These are phyloP conservation scores for Aphidius gifuensis DNA, from an alignment of 1,140 invertebrate species.

Conservation along the genomic window DNA sequence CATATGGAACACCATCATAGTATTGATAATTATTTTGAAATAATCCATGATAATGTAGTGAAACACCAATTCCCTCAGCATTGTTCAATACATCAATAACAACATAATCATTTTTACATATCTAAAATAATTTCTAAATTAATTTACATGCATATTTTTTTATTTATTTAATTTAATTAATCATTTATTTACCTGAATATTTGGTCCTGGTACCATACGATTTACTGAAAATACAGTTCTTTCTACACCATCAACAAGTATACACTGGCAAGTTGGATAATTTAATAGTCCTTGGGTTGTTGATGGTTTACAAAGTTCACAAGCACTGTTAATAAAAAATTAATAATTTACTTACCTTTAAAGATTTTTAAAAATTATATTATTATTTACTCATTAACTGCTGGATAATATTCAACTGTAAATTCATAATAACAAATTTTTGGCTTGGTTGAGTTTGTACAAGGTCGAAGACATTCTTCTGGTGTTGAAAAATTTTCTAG, in stretches of 20 bases:
- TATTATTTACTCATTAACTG: conserved; percentile 31
- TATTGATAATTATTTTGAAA: conserved; percentile 38
- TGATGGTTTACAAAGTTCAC: conserved; percentile 32
- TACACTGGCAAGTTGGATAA: conserved; percentile 57
- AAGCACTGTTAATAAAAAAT: conserved; percentile 27
- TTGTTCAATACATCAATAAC: conserved; percentile 54
- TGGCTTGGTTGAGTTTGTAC: conserved; percentile 31
- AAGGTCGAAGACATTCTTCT: conserved; percentile 43
- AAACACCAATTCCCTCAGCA: conserved; percentile 19
- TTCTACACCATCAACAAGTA: conserved; percentile 58
- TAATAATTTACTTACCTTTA: not conserved
- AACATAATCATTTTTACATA: conserved; percentile 55
- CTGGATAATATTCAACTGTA: conserved; percentile 52
- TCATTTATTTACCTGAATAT: conserved; percentile 60
- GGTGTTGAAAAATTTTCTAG: conserved; percentile 11
- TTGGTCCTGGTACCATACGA: conserved; percentile 61
- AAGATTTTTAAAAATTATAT: not conserved
- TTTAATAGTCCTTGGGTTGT: conserved; percentile 36
- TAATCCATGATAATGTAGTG: conserved; percentile 43
- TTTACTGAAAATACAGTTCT: conserved; percentile 59
- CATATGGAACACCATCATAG: conserved; percentile 60
- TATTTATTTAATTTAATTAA: conserved; percentile 63
- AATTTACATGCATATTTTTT: not conserved
- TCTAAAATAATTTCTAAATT: conserved; percentile 24
- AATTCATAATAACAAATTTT: conserved; percentile 53